Conservation (phyloP, 2,888 invertebrate species). For the Drosophila barbarae region DNA sequence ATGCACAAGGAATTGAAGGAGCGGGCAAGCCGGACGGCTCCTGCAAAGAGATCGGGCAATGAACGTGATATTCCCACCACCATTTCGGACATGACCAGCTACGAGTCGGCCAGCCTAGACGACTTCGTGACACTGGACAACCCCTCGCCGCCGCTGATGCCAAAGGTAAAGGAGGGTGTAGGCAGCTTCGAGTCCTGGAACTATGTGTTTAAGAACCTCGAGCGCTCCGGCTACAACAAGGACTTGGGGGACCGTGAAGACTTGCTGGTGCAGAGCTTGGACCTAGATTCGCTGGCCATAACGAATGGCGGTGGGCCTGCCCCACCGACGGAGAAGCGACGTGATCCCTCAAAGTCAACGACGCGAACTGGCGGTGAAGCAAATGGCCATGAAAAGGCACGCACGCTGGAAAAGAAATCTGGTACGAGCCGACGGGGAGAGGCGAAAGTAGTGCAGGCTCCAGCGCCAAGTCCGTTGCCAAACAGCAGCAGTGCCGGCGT, state of each 20-base stretch:
- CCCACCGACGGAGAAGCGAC: conserved; percentile 55
- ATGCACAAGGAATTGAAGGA: conserved; percentile 74
- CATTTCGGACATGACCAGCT: conserved; percentile 65
- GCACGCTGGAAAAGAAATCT: conserved; percentile 58
- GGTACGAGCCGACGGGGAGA: conserved; percentile 42
- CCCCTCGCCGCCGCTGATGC: conserved; percentile 68
- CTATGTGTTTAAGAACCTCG: conserved; percentile 88
- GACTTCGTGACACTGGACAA: conserved; percentile 59
- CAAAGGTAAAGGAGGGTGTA: conserved; percentile 84
- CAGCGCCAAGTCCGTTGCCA: conserved; percentile 37
- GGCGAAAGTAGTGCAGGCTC: conserved; percentile 43
- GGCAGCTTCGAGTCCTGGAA: conserved; percentile 89
- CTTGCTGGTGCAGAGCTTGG: conserved; percentile 80
- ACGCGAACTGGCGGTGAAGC: conserved; percentile 10
- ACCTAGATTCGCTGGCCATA: conserved; percentile 76
- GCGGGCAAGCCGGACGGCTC: conserved; percentile 50
- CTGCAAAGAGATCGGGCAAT: conserved; percentile 40
- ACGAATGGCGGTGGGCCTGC: conserved; percentile 57
- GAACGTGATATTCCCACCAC: conserved; percentile 60
- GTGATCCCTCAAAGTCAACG: conserved; percentile 35
- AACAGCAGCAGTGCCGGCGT: conserved; percentile 55
- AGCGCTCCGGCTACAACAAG: conserved; percentile 85
- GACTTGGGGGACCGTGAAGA: conserved; percentile 85
- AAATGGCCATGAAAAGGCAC: conserved; percentile 54
- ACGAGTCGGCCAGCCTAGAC: conserved; percentile 71